A percentile compares a stretch with the other conserved stretches of the same genome.
Conservation (phyloP, 2,888 invertebrate genomes). For the Drosophila paramelanica region DNA sequence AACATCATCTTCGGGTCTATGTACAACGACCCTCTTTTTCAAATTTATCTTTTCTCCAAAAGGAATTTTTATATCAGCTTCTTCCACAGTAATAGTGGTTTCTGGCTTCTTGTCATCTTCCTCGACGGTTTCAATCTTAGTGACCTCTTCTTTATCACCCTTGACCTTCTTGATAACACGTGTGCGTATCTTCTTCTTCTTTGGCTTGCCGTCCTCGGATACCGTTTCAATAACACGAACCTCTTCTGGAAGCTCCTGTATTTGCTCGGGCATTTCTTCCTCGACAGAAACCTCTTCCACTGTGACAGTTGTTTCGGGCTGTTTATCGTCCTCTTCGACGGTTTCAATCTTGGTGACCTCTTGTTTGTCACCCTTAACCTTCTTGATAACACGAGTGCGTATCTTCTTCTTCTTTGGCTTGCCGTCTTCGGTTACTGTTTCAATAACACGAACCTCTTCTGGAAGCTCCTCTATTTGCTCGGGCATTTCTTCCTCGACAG, state of each 20-base stretch:
- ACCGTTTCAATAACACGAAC: conserved; percentile 53
- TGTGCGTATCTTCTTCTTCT: conserved; percentile 64
- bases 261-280: conserved; percentile 39
- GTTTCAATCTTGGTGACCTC: conserved; percentile 72
- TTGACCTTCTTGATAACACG: conserved; percentile 67
- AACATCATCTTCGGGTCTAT: conserved; percentile 76
- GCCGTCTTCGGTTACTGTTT: conserved; percentile 59
- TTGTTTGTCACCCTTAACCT: conserved; percentile 68
- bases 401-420: conserved; percentile 58
- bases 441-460: conserved; percentile 61
- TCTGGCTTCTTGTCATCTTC: conserved; percentile 58
- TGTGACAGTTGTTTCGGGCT: conserved; percentile 58
- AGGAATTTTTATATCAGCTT: conserved; percentile 41
- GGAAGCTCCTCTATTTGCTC: conserved; percentile 58
- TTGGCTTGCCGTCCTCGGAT: conserved; percentile 50
- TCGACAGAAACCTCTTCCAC: conserved; percentile 51
- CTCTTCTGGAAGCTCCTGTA: conserved; percentile 63
- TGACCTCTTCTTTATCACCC: conserved; percentile 65
- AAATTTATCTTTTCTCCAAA: conserved; percentile 53
- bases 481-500: conserved; percentile 37
- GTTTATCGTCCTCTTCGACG: conserved; percentile 66
- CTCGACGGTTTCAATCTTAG: conserved; percentile 69
- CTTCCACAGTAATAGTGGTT: conserved; percentile 63
- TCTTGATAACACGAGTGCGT: conserved; percentile 68
- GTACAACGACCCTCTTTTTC: conserved; percentile 72